These are phyloP conservation scores for Drosophila atripex DNA, from an alignment of 2,888 invertebrate species.

Conservation along the genomic window DNA sequence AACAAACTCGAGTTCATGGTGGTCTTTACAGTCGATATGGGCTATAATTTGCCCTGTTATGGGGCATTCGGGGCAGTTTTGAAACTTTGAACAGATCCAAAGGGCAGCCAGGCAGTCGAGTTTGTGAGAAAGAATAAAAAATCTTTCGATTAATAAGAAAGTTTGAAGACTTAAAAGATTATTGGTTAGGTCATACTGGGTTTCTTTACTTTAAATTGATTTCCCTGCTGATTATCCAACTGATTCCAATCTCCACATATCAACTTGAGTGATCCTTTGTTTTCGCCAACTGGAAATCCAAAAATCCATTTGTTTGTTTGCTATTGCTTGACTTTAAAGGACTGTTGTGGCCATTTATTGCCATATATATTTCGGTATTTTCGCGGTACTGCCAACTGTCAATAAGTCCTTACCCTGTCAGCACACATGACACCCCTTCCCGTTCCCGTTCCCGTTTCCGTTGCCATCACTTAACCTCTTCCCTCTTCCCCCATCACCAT, in stretches of 20 bases:
- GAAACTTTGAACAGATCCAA: constrained; percentile 23
- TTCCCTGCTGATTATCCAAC: neutral
- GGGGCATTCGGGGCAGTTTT: constrained; percentile 37
- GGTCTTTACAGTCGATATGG: constrained; percentile 31
- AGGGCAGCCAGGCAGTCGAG: neutral
- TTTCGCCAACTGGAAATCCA: neutral
- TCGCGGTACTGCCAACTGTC: constrained; percentile 39
- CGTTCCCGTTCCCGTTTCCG: constrained; percentile 21
- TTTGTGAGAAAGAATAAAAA: neutral
- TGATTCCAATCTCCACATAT: neutral
- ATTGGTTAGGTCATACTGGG: too few species aligned
- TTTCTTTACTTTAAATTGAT: neutral
- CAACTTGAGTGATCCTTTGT: constrained; percentile 2
- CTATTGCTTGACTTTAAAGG: constrained; percentile 37
- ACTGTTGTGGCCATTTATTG: constrained; percentile 44
- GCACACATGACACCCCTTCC: constrained; percentile 45
- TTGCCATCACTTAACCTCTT: constrained; percentile 32
- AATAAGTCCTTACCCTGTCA: constrained; percentile 50
- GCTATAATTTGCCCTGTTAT: constrained; percentile 42
- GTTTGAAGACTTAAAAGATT: neutral
- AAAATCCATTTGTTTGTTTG: constrained; percentile 10
- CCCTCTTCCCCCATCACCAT: too few species aligned
- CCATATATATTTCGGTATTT: constrained; percentile 39
- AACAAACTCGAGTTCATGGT: constrained; percentile 43
- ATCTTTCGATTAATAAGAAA: neutral